Percentiles rank a stretch among this genome's conserved stretches.
Evolutionary conservation across 2,888 invertebrate genomes (phyloP).

Genomic region (Incurvaria masculella): DNA sequence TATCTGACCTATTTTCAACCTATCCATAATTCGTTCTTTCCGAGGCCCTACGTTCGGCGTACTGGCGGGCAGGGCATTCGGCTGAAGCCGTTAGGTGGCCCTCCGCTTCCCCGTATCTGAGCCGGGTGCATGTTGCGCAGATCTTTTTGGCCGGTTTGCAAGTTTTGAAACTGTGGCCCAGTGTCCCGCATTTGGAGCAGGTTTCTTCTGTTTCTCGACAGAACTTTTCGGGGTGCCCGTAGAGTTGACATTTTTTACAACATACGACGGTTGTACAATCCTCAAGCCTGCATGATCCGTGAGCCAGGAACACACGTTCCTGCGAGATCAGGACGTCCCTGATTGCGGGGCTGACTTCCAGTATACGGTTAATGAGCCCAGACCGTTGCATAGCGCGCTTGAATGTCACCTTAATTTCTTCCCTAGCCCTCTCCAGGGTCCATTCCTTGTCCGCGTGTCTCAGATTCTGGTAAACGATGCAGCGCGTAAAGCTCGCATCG

Average conservation of each 20-base stretch:
- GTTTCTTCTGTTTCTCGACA: not conserved
- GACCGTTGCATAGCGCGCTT: too few relatives aligned
- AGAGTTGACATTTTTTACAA: not conserved
- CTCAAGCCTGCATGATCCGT: not conserved
- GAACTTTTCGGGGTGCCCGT: not conserved
- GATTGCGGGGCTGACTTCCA: conserved; percentile 8
- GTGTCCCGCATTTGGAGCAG: not conserved
- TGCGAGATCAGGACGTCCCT: not conserved
- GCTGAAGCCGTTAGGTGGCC: not conserved
- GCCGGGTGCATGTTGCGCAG: not conserved
- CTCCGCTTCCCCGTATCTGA: not conserved
- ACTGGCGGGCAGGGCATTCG: not conserved
- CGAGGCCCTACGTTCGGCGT: not conserved
- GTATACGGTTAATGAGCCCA: too few relatives aligned
- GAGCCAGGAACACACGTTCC: conserved; percentile 8
- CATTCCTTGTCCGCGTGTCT: too few relatives aligned
- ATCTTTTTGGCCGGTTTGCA: not conserved
- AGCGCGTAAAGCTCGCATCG: not conserved
- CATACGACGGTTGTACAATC: not conserved
- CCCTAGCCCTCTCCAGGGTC: too few relatives aligned
- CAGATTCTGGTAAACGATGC: not conserved
- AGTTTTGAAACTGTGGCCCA: not conserved
- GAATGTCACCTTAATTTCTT: too few relatives aligned
- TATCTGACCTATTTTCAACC: not conserved
- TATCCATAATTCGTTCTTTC: not conserved